Base-by-base conservation (phyloP, 2,888 invertebrate species). In the Xestobium rufovillosum region DNA sequence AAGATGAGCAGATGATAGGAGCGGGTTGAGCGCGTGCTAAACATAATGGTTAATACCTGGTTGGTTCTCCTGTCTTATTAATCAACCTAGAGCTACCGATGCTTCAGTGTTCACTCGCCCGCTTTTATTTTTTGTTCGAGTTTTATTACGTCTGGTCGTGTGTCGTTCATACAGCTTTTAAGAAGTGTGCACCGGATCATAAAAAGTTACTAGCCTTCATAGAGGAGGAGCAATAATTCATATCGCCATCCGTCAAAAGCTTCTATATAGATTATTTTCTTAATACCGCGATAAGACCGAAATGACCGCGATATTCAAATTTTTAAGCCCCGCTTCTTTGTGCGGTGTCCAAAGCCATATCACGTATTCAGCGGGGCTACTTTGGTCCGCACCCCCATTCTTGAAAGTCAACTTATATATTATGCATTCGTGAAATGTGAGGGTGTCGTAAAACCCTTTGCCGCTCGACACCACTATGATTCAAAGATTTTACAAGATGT, bases 241-340 rank as follows among this genome's bases (percentile, higher is more conserved):
- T 26, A 33, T 40, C 35, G 36, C 55, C 53, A 64, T 64, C 59
- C 57, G 59, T 64, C 63, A 63, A 57, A 56, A 47, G 47, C 44
- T 49, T 54, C 56, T 53, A 58, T 61, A 19, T n/a, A 61, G 61
- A 61, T 60, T 61, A 63, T 59, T 59, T 59, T 60, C 60, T 59
- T 64, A 63, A 65, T 60, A 58, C 61, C 47, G 44, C 53, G 64
- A 65, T 65, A 66, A 63, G 61, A 54, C 55, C 53, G 54, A 60
- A 66, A 66, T 66, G 65, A 65, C 65, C 65, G 65, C 64, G 65
- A 66, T 66, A 66, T 66, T 66, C 65, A 66, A 65, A 66, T 66
- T 66, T 64, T 64, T 65, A 66, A 66, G 65, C 65, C 56, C 60
- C 61, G 55, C 56, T 56, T 52, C 60, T 61, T 61, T 65, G 55